Evolutionary conservation across 2,113 vertebrate species (phyloP).

Genomic region (Melierax canorus): DNA sequence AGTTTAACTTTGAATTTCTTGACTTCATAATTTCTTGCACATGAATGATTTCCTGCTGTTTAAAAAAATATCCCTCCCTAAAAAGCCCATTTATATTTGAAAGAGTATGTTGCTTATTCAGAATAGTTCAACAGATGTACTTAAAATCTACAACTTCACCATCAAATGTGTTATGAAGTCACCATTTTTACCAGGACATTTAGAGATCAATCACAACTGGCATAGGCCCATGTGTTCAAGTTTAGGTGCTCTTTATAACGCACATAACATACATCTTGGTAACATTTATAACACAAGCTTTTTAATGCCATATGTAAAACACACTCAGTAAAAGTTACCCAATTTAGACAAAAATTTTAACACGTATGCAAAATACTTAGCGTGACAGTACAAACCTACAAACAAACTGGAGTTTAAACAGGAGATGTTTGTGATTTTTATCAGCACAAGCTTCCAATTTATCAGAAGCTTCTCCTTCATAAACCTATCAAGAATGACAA

Average conservation of each 20-base stretch:
- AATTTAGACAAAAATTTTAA: background rate
- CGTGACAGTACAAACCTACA: background rate
- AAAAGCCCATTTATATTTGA: background rate
- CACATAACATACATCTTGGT: accelerated
- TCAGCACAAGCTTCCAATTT: background rate
- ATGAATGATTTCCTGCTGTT: background rate
- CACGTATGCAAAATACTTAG: background rate
- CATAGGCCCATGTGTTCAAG: accelerated
- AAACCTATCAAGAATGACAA: background rate
- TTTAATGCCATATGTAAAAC: background rate
- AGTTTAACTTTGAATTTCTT: background rate
- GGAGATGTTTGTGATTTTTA: background rate
- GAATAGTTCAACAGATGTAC: background rate
- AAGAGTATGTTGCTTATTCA: background rate
- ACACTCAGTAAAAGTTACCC: accelerated
- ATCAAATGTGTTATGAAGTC: accelerated
- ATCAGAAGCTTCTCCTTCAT: background rate
- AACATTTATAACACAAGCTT: background rate
- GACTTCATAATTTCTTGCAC: background rate
- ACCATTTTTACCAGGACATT: background rate
- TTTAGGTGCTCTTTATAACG: background rate
- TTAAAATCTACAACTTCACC: background rate
- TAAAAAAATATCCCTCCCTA: background rate
- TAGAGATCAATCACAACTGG: background rate
- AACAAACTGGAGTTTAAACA: background rate